Base-by-base conservation (phyloP, 2,888 invertebrate species). In the Tuta absoluta region DNA sequence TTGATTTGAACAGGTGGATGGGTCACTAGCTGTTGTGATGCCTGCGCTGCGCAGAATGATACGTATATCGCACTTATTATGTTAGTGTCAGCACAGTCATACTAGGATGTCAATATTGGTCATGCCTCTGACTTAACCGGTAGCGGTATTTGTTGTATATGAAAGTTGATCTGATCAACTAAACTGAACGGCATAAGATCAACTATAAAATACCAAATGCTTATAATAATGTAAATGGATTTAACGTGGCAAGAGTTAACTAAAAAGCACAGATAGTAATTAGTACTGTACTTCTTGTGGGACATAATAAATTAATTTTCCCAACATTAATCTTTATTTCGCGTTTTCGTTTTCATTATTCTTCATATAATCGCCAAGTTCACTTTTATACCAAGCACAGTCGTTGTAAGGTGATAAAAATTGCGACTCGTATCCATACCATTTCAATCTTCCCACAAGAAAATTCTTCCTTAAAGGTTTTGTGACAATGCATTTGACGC, bases 1-100 rank as follows among this genome's bases (percentile, higher is more conserved):
- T 69, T 66, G 69, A 19, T 62, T n/a, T 62, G 33, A 62, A 62
- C 70, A 70, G 69, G 68, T 68, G 68, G 62, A 67, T 58, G 62
- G 66, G 65, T 67, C 62, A 49, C 38, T 61, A 49, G 17, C 21
- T 61, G 49, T 17, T 14, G 23, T 23, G 17, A 49, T 49, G 19
- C 17, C 49, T 49, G 49, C 19, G 49, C n/a, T n/a, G n/a, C n/a
- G n/a, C n/a, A n/a, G 33, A 17, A 24, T 53, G 23, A 53, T 53
- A 33, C 33, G 8, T 33, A 53, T 24, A 53, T 53, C 21, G 51
- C 51, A 53, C 14, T 12, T 53, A 21, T 21, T 17, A 33, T 33
- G 33, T 33, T 33, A 33, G 33, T 33, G 4, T 24, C 24, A 23
- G 21, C 23, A 23, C 12, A 24, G 21, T 53, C 51, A 14, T 12